Base-by-base conservation (phyloP, 2,113 vertebrate species). In the Tretioscincus oriximinensis region DNA sequence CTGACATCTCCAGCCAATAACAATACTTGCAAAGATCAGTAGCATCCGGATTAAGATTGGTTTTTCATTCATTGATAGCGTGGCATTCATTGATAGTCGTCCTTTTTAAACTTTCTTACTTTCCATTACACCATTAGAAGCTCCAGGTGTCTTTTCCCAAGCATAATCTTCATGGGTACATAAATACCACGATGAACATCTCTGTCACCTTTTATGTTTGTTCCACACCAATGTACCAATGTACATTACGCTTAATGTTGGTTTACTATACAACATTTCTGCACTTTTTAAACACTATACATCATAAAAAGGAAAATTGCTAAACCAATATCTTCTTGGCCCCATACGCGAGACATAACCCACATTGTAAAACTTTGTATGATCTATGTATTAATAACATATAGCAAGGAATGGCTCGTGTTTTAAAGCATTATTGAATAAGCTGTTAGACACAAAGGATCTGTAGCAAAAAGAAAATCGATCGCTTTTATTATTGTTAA, bases 401-500 rank as follows among this genome's bases (percentile, higher is more conserved):
- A 16, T 66, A 77, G 20, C 63, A 47, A 45, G 45, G 63, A 29
- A 65, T 5, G 10, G 8, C 16, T 18, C 60, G 45, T 9, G 10
- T 41, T 65, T 65, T 47, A 65, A 76, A 63, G 26, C 61, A 65
- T 76, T 76, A 77, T 77, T 65, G 60, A 77, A 66, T 66, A 77
- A 66, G 63, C 63, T 49, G 65, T 77, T 63, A 65, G 41, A 49
- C 16, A 49, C n/a, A 16, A 66, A 66, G 63, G 26, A 4, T 64
- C 49, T 76, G 74, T 65, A 65, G 60, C 74, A 63, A 76, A n/a
- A 74, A 61, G 2, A 41, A 31, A 74, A 74, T 35, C 18, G 20
- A 73, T 73, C 11, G 20, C n/a, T 72, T n/a, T 54, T 73, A 47
- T 71, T 71, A 26, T 71, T 71, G 29, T 65, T 47, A 65, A 35